Evolutionary conservation across 2,888 invertebrate genomes (phyloP), one percentile per base, ranked within the genome.

Genomic region (Melangyna quadrimaculata): DNA sequence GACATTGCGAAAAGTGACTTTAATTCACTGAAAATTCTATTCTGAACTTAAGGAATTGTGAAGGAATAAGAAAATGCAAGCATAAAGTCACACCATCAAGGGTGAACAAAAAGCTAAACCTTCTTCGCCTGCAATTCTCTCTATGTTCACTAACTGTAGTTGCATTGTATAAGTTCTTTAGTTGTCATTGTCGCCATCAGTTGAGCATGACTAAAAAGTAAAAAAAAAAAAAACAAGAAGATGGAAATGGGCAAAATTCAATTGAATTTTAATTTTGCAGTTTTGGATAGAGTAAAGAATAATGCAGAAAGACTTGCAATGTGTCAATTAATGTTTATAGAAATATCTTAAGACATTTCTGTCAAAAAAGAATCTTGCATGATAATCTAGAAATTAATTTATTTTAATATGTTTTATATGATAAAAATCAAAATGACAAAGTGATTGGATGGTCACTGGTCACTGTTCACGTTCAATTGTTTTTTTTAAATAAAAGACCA

Each of bases 1-100:
- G 88, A 88, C 88, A 87, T 87, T 87, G 87, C 87, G 88, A 88
- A 88, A 88, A 88, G 88, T 88, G 88, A 88, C 88, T 88, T 88
- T 87, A 88, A 88, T 88, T 88, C 86, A 84, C 87, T 82, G 87
- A 81, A n/a, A 81, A 81, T 78, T 86, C 77, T 70, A 77, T 78
- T 73, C 77, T 63, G 51, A 86, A 77, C 74, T 74, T 71, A 69
- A 81, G 84, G 77, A 86, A 69, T 51, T 53, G 77, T 51, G 43
- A 74, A 57, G 19, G 53, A 69, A 71, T 67, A 77, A 57, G 65
- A 10, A 59, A n/a, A n/a, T n/a, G 40, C 17, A 40, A 40, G 48
- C 65, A n/a, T n/a, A 75, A 70, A 70, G 80, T 79, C 67, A 79
- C 51, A 75, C 27, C 29, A 65, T 45, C 4, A 32, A 22, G 32